A percentile compares a stretch with the other conserved stretches of the same genome.
These are phyloP conservation scores for Epsilonema sp. DNA, from an alignment of 2,888 invertebrate genomes.

Conservation along the genomic window DNA sequence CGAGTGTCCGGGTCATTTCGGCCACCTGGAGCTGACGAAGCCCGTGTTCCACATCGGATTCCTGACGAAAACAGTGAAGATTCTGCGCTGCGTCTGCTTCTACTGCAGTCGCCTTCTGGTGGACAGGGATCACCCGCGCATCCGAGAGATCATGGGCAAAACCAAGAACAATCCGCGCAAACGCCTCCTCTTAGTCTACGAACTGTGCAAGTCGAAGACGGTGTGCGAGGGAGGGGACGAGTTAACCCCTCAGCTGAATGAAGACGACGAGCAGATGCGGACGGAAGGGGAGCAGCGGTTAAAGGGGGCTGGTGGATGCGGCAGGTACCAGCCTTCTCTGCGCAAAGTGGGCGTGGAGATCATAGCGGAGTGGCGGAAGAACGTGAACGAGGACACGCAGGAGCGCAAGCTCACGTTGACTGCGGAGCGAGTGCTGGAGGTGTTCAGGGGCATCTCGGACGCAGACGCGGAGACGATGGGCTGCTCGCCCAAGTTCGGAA, in stretches of 20 bases:
- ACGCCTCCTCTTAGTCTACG: conserved; percentile 80
- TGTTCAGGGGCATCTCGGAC: conserved; percentile 74
- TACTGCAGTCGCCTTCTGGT: conserved; percentile 92
- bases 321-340: conserved; percentile 85
- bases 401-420: conserved; percentile 79
- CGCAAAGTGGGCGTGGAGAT: conserved; percentile 71
- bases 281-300: too few relatives aligned
- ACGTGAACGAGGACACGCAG: conserved; percentile 90
- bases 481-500: conserved; percentile 68
- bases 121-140: conserved; percentile 75
- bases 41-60: too few relatives aligned
- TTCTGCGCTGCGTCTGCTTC: conserved; percentile 93
- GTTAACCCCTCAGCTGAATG: conserved; percentile 58
- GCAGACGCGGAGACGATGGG: conserved; percentile 69
- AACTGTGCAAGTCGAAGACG: conserved; percentile 88
- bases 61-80: too few relatives aligned
- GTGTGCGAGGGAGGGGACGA: conserved; percentile 97
- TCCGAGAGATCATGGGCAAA: conserved; percentile 80
- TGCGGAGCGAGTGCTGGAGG: conserved; percentile 90
- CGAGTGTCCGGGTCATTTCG: too few relatives aligned
- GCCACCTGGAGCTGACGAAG: too few relatives aligned
- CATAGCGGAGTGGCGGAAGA: conserved; percentile 83
- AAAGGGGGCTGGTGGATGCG: conserved; percentile 80
- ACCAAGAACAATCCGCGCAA: conserved; percentile 89
- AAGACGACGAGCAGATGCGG: too few relatives aligned